A percentile compares a stretch with the other conserved stretches of the same genome.
Conservation (phyloP, 2,797 vertebrate species). For the Arnoldichthys spilopterus region DNA sequence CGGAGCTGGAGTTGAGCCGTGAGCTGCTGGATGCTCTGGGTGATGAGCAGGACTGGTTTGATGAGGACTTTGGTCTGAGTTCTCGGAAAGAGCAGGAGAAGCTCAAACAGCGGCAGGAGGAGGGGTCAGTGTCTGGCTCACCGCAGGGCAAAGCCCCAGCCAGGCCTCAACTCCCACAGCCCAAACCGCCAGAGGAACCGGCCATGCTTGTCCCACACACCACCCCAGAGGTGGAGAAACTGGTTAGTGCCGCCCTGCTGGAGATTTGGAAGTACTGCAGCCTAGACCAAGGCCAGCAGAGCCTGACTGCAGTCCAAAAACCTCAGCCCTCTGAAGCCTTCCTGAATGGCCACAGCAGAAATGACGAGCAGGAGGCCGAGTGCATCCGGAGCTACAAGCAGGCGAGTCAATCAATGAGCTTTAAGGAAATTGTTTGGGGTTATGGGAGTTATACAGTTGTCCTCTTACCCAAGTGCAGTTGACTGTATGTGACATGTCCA, state of each 20-base stretch:
- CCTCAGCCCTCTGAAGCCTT: constrained; percentile 75
- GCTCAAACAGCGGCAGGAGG: constrained; percentile 73
- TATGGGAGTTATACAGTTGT: too few species aligned
- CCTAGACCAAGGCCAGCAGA: constrained; percentile 75
- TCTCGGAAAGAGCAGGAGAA: constrained; percentile 85
- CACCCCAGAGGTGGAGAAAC: constrained; percentile 83
- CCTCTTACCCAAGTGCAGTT: too few species aligned
- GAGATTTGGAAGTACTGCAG: constrained; percentile 90
- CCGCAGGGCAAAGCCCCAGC: constrained; percentile 73
- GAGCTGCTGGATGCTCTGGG: constrained; percentile 87
- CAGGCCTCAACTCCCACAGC: constrained; percentile 75
- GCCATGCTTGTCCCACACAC: constrained; percentile 89
- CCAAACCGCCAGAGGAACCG: constrained; percentile 84
- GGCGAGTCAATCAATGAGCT: constrained; percentile 69
- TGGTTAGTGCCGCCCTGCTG: constrained; percentile 85
- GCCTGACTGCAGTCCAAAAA: constrained; percentile 60
- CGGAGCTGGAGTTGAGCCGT: constrained; percentile 90
- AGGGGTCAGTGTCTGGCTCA: constrained; percentile 45
- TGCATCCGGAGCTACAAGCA: constrained; percentile 89
- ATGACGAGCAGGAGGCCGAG: constrained; percentile 80
- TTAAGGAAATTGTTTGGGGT: too few species aligned
- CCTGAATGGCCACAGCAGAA: constrained; percentile 68
- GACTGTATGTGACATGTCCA: too few species aligned
- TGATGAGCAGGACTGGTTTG: constrained; percentile 98
- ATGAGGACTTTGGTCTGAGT: constrained; percentile 97